phyloP scores from a whole-genome alignment of 1,140 invertebrate species.

The Pararge aegeria region DNA sequence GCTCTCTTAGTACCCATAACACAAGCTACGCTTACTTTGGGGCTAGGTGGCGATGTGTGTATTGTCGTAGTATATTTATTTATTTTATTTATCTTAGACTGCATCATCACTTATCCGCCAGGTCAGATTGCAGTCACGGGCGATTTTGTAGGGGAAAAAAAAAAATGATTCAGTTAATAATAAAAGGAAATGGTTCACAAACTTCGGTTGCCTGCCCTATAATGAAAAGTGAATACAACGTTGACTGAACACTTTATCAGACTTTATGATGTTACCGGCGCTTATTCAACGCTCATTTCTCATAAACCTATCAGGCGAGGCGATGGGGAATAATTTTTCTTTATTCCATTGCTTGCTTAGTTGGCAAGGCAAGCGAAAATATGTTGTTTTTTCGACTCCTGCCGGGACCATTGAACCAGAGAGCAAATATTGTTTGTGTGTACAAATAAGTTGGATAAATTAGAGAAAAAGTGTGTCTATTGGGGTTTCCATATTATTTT shows the following conservation, averaged over 20 bases:
- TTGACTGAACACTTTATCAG: constrained; percentile 23
- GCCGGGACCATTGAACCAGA: constrained; percentile 24
- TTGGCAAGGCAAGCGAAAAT: constrained; percentile 22
- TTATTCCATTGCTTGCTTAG: constrained; percentile 22
- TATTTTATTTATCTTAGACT: too few species aligned
- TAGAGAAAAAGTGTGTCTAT: constrained; percentile 22
- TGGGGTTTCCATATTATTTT: constrained; percentile 18
- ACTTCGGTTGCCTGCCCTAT: neutral
- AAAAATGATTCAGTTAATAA: too few species aligned
- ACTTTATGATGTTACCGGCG: constrained; percentile 18
- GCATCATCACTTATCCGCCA: too few species aligned
- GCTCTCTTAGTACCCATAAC: too few species aligned
- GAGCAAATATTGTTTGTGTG: constrained; percentile 25
- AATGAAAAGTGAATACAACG: constrained; percentile 16
- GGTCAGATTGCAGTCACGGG: too few species aligned
- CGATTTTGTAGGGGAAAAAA: too few species aligned
- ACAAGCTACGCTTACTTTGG: too few species aligned
- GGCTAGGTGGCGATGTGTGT: too few species aligned
- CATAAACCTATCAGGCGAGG: constrained; percentile 28
- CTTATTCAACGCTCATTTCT: constrained; percentile 27
- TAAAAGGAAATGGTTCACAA: too few species aligned
- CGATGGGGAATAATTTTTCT: constrained; percentile 32
- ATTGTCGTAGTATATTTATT: too few species aligned
- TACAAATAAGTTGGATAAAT: constrained; percentile 26
- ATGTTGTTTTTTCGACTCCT: constrained; percentile 30